Conservation (phyloP, 2,888 invertebrate species). For the Oscheius sp. region DNA sequence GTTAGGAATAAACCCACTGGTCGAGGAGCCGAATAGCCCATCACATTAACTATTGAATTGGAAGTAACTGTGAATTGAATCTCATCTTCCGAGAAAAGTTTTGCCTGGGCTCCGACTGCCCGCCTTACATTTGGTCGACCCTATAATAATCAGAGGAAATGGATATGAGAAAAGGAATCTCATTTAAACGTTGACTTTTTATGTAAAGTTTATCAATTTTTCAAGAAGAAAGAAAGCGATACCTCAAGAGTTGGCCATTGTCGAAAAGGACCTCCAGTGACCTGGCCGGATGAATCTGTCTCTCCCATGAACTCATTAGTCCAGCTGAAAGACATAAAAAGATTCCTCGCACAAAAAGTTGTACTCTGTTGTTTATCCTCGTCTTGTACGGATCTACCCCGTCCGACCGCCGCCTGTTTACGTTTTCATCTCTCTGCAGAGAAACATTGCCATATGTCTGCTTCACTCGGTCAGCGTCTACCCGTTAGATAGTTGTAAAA, state of each 20-base stretch:
- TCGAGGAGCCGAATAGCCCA: conserved; percentile 60
- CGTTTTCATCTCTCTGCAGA: no score
- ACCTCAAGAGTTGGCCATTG: conserved; percentile 66
- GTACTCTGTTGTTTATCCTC: neutral
- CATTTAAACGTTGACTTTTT: no score
- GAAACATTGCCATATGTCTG: no score
- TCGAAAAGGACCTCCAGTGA: conserved; percentile 68
- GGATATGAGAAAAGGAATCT: neutral
- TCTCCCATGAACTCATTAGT: conserved; percentile 57
- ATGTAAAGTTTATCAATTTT: no score
- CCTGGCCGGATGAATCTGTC: conserved; percentile 57
- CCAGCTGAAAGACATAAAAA: conserved; percentile 10
- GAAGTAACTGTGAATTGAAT: conserved; percentile 47
- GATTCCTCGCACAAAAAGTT: neutral
- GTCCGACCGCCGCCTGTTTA: no score
- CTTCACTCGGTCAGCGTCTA: no score
- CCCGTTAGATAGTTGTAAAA: no score
- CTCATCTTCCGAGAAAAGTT: conserved; percentile 54
- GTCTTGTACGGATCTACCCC: neutral
- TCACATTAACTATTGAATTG: conserved; percentile 49
- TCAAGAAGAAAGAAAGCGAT: no score
- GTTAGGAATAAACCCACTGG: conserved; percentile 26
- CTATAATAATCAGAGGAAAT: conserved; percentile 15
- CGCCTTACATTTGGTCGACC: conserved; percentile 48
- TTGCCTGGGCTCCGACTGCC: conserved; percentile 53